These are phyloP conservation scores for Cyanoderma ruficeps DNA, from an alignment of 2,113 vertebrate species.

Conservation along the genomic window DNA sequence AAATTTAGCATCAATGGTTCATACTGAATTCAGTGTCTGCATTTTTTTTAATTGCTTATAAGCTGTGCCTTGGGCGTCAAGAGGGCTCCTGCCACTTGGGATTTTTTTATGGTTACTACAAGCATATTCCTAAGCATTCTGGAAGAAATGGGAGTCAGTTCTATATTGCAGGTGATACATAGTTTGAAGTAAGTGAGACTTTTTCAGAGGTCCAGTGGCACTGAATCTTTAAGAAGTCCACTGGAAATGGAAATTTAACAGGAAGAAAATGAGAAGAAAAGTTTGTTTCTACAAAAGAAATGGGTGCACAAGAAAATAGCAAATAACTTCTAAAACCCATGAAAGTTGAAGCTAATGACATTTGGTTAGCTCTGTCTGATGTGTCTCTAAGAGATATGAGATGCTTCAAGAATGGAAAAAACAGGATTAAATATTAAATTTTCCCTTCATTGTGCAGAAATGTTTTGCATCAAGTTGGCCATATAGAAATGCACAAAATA, in stretches of 20 bases:
- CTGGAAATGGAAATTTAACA: neutral
- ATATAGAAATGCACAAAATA: neutral
- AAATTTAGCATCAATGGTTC: neutral
- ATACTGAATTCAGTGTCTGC: neutral
- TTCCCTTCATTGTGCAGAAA: neutral
- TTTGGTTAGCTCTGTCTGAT: neutral
- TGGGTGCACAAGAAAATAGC: neutral
- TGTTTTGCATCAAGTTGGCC: neutral
- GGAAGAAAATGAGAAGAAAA: neutral
- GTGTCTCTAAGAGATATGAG: neutral
- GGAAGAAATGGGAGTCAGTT: neutral
- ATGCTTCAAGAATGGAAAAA: neutral
- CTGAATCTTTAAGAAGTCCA: neutral
- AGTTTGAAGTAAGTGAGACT: neutral
- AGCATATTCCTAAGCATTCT: neutral
- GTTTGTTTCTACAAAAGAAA: neutral
- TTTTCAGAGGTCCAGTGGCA: neutral
- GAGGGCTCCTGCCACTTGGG: neutral
- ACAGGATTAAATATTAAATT: neutral
- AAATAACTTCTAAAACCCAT: neutral
- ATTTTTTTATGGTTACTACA: neutral
- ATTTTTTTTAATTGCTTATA: neutral
- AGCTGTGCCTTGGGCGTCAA: neutral
- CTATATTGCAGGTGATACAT: neutral
- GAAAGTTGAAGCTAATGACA: neutral